phyloP scores from a whole-genome alignment of 23 tunicate species.

The Ascidia mentula region DNA sequence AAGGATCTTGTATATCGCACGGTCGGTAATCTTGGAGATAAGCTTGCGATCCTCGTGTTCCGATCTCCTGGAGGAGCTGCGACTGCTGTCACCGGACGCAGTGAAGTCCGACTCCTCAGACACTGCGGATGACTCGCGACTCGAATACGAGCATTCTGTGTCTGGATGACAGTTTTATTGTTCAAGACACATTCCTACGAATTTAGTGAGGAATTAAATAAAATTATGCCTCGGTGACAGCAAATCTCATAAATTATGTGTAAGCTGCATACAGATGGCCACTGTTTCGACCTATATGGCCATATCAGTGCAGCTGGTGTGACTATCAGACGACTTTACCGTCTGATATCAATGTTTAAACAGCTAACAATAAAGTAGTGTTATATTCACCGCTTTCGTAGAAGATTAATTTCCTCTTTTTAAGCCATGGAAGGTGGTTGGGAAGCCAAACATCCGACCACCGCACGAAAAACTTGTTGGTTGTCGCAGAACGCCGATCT shows the following conservation, averaged over 20 bases:
- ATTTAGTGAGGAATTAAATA: too few species aligned
- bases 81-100: background rate
- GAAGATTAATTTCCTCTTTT: background rate
- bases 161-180: too few species aligned
- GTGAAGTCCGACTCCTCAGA: background rate
- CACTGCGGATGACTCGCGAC: background rate
- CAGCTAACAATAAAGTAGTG: background rate
- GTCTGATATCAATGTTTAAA: too few species aligned
- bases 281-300: too few species aligned
- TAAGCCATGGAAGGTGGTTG: constrained; percentile 35
- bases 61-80: background rate
- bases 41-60: background rate
- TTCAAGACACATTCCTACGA: too few species aligned
- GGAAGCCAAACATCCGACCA: constrained; percentile 47
- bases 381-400: background rate
- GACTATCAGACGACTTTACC: too few species aligned
- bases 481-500: constrained; percentile 16
- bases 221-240: too few species aligned
- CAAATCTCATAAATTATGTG: too few species aligned
- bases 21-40: constrained; percentile 14
- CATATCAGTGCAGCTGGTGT: too few species aligned
- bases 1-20: constrained; percentile 54
- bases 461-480: constrained; percentile 6
- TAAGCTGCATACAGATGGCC: too few species aligned
- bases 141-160: background rate